phyloP scores from a whole-genome alignment of 2,888 invertebrate species.

The Erebia aethiops region DNA sequence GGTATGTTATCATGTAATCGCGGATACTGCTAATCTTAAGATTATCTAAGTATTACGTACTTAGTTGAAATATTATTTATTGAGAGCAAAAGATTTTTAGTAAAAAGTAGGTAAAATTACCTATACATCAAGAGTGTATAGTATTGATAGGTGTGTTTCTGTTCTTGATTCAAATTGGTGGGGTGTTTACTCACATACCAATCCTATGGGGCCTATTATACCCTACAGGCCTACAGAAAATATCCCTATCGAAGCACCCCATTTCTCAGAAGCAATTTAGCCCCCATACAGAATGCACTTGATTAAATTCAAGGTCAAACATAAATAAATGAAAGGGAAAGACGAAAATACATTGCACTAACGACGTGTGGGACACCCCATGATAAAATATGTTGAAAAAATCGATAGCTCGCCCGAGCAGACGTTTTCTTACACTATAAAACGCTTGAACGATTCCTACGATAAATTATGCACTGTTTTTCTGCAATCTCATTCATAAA shows the following conservation, averaged over 20 bases:
- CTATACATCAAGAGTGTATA: no score
- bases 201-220: neutral
- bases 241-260: conserved; percentile 58
- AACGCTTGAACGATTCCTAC: conserved; percentile 40
- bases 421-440: conserved; percentile 33
- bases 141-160: neutral
- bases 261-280: conserved; percentile 53
- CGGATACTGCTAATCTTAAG: conserved; percentile 3
- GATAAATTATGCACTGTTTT: conserved; percentile 50
- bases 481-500: conserved; percentile 74
- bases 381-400: conserved; percentile 44
- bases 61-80: neutral
- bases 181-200: conserved; percentile 25
- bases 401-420: conserved; percentile 49
- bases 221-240: conserved; percentile 17
- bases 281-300: conserved; percentile 34
- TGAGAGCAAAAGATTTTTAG: no score
- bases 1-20: no score
- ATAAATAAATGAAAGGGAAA: conserved; percentile 32
- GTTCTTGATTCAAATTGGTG: conserved; percentile 26
- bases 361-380: conserved; percentile 45
- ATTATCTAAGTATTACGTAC: neutral
- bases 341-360: conserved; percentile 32
- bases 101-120: no score
- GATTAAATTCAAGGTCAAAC: conserved; percentile 38